These are phyloP conservation scores for Odocoileus virginianus DNA, from an alignment of 2,113 vertebrate genomes.

Conservation along the genomic window DNA sequence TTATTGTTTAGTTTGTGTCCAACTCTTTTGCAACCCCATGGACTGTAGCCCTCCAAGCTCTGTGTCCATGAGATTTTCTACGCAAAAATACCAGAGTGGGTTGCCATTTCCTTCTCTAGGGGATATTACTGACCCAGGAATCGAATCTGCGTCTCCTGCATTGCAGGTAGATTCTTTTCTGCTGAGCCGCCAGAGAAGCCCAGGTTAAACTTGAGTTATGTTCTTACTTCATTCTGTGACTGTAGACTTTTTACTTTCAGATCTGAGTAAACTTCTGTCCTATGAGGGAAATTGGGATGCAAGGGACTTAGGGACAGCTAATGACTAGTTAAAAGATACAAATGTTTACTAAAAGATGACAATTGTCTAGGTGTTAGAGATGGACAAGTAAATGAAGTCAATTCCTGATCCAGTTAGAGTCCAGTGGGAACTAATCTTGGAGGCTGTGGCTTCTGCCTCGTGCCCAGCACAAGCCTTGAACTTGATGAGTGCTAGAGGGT, in stretches of 20 bases:
- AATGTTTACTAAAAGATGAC: background rate
- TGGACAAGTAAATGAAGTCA: background rate
- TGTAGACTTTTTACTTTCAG: background rate
- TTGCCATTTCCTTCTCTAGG: background rate
- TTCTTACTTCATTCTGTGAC: background rate
- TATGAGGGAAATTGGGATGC: background rate
- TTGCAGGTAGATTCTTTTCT: background rate
- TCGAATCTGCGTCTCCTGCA: background rate
- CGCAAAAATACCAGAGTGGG: background rate
- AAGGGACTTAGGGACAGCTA: background rate
- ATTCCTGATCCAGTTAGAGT: background rate
- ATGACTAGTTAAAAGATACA: background rate
- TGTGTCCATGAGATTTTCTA: background rate
- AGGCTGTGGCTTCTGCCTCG: background rate
- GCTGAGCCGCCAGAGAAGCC: background rate
- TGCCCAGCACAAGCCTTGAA: background rate
- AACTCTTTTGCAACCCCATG: background rate
- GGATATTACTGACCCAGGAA: background rate
- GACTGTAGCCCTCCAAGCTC: background rate
- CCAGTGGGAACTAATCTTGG: background rate
- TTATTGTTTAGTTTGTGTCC: background rate
- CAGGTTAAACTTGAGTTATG: background rate
- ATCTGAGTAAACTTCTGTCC: background rate
- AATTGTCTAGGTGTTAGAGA: background rate
- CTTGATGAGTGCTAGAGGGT: background rate